A percentile compares a stretch with the other conserved stretches of the same genome.
These are phyloP conservation scores for Parnassius mnemosyne DNA, from an alignment of 2,888 invertebrate species.

Conservation along the genomic window DNA sequence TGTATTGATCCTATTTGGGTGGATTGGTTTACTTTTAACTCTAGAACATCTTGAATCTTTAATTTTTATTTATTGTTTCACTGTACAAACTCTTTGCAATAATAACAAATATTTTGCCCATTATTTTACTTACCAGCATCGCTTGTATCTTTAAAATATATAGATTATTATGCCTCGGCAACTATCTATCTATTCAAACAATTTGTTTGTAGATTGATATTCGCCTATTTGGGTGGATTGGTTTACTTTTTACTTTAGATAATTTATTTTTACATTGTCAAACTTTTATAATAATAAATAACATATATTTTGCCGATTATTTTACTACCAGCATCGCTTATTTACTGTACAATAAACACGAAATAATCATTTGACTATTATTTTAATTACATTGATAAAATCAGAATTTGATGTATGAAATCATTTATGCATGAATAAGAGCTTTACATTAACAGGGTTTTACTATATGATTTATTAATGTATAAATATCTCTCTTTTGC, in stretches of 20 bases:
- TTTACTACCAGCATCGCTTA: too few species aligned
- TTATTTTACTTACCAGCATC: too few species aligned
- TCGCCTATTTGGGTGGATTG: neutral
- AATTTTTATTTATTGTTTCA: neutral
- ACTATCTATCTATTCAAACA: too few species aligned
- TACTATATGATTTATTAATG: slow-evolving; percentile 44
- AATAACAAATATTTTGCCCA: neutral
- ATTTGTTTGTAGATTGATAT: too few species aligned
- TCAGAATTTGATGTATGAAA: slow-evolving; percentile 3
- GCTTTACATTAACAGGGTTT: slow-evolving; percentile 14
- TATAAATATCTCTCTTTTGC: slow-evolving; percentile 77
- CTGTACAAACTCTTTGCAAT: neutral
- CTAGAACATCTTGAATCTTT: neutral
- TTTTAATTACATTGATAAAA: slow-evolving; percentile 1
- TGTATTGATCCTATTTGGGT: too few species aligned
- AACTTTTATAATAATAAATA: neutral
- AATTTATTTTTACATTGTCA: neutral
- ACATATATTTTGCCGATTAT: neutral
- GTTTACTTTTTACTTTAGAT: slow-evolving; percentile 1
- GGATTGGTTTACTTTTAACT: slow-evolving; percentile 6
- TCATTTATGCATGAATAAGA: slow-evolving; percentile 29
- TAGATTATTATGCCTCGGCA: too few species aligned
- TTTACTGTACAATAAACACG: neutral
- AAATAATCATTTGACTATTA: neutral
- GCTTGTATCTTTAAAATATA: too few species aligned